A percentile compares a stretch with the other conserved stretches of the same genome.
Conservation (phyloP, 2,113 vertebrate genomes). For the Neodon shergylaensis region DNA sequence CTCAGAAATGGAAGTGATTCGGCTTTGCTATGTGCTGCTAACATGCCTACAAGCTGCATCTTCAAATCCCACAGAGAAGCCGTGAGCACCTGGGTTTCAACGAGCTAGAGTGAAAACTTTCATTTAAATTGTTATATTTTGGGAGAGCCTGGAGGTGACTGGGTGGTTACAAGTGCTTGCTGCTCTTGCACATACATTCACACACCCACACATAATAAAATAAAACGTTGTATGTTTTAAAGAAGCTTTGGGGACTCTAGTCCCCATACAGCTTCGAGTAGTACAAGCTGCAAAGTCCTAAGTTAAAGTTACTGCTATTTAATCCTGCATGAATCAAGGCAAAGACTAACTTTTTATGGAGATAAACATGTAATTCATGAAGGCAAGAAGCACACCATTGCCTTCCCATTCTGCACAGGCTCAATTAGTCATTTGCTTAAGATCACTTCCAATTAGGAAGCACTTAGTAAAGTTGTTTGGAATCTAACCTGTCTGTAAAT, state of each 20-base stretch:
- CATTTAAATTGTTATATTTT: background rate
- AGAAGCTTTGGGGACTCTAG: background rate
- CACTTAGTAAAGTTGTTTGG: background rate
- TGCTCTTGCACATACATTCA: background rate
- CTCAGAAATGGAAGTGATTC: background rate
- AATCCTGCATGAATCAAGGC: background rate
- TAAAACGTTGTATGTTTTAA: background rate
- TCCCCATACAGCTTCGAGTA: background rate
- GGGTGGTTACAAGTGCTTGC: no score
- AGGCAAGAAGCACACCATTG: background rate
- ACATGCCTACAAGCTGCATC: no score
- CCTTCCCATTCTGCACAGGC: background rate
- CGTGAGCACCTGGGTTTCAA: no score
- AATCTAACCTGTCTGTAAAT: background rate
- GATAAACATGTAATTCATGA: background rate
- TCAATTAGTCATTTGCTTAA: background rate
- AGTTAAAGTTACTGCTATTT: background rate
- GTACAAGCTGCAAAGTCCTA: background rate
- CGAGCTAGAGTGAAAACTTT: background rate
- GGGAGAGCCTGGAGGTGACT: no score
- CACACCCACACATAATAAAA: background rate
- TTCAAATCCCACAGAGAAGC: background rate
- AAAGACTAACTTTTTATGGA: background rate
- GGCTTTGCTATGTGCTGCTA: background rate
- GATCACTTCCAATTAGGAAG: conserved; percentile 7